Evolutionary conservation across 2,113 vertebrate species (phyloP), one percentile per base, ranked within the genome.

Genomic region (Apaloderma vittatum): DNA sequence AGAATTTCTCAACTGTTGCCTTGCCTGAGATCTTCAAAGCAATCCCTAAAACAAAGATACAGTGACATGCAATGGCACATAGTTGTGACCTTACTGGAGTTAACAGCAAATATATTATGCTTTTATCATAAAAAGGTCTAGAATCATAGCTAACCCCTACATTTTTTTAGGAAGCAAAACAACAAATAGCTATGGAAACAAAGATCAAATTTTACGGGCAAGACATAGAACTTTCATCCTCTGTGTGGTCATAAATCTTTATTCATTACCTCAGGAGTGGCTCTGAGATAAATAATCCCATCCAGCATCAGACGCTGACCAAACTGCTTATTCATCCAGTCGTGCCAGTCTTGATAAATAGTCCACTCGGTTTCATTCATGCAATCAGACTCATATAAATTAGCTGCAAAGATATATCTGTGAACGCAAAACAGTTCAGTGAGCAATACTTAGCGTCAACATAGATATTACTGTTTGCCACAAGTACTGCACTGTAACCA

Each of bases 391-490:
- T 99, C 99, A 8, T 99, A 99, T 6, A 99, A 97, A 95, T 99
- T 99, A 54, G 99, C 98, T 63, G 99, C 99, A 98, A 99, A 99
- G 83, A 99, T 99, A 65, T 99, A 99, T 83, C 99, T 99, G 96
- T 23, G 80, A 54, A 83, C 8, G 85, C 65, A 5, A 26, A 63
- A 52, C 2, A 74, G 65, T 5, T 37, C 21, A 1, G 21, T 70
- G 51, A 94, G 78, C 10, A 83, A 32, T 72, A 24, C 22, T 15
- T 3, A 61, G 27, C 32, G 21, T 3, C 15, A 51, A 27, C 13
- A 37, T 8, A 8, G 59, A 18, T 37, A 75, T 29, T 37, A 21
- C 66, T 4, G 8, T 11, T 30, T 59, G 43, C 21, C 66, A 36
- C 1, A 65, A 68, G 34, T 23, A 43, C 49, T 23, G 30, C 24